Evolutionary conservation across 2,888 invertebrate species (phyloP).

Genomic region (Anoncus sp.): DNA sequence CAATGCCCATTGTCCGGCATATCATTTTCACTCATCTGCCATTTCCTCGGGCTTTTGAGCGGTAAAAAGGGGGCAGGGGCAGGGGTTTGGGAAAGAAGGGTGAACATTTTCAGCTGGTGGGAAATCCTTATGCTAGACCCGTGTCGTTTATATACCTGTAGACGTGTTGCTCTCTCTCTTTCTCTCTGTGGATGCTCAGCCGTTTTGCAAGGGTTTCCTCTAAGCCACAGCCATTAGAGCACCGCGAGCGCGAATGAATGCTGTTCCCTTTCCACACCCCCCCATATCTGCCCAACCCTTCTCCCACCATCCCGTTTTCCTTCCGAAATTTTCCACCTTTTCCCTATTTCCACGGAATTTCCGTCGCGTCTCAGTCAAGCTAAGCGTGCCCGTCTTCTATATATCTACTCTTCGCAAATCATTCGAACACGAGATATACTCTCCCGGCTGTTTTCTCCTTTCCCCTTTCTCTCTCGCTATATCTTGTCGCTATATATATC

Average conservation of each 20-base stretch:
- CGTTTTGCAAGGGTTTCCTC: conserved; percentile 61
- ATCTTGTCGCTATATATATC: conserved; percentile 7
- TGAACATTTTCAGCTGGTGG: conserved; percentile 59
- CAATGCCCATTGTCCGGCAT: conserved; percentile 81
- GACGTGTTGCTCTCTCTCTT: conserved; percentile 12
- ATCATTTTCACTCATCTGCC: conserved; percentile 79
- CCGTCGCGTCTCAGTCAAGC: conserved; percentile 57
- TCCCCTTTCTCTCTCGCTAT: not conserved
- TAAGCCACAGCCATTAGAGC: conserved; percentile 59
- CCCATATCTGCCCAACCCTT: conserved; percentile 1
- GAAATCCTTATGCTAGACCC: conserved; percentile 32
- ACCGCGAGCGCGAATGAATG: conserved; percentile 60
- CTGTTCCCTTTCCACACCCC: conserved; percentile 47
- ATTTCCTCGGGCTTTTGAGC: conserved; percentile 75
- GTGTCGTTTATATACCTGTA: conserved; percentile 2
- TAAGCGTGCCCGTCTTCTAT: conserved; percentile 43
- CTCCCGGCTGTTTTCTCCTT: conserved; percentile 7
- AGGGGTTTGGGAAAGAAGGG: conserved; percentile 59
- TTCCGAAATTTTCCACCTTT: conserved; percentile 57
- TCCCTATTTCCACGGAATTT: conserved; percentile 44
- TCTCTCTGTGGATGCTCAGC: conserved; percentile 54
- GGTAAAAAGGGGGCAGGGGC: conserved; percentile 61
- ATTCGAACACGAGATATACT: conserved; percentile 46
- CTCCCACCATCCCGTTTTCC: conserved; percentile 27
- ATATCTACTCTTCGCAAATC: conserved; percentile 49